Conservation (phyloP, 2,888 invertebrate genomes). For the Urechis unicinctus region DNA sequence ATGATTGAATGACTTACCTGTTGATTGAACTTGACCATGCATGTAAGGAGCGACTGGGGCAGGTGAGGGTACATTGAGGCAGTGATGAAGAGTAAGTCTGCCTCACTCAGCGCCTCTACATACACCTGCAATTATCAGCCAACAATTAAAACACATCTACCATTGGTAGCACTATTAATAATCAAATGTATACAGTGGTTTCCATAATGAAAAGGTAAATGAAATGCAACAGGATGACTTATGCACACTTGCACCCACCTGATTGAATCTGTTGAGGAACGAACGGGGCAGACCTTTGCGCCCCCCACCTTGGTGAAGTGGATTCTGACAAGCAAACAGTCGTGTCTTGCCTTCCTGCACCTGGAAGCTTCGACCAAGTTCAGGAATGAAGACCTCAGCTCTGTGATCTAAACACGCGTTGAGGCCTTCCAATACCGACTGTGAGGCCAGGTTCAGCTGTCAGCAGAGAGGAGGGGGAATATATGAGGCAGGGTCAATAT, state of each 20-base stretch:
- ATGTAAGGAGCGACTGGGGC: constrained; percentile 58
- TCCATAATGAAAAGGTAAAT: background rate
- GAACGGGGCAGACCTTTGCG: constrained; percentile 92
- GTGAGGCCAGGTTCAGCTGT: constrained; percentile 88
- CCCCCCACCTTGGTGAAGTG: constrained; percentile 89
- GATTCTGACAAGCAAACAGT: constrained; percentile 97
- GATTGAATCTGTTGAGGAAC: constrained; percentile 94
- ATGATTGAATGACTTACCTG: too few species aligned
- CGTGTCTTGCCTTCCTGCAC: constrained; percentile 68
- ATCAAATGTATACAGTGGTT: too few species aligned
- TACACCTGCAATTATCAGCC: constrained; percentile 58
- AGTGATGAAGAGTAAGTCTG: constrained; percentile 64
- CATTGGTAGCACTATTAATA: too few species aligned
- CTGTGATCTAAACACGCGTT: constrained; percentile 98
- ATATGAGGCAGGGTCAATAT: too few species aligned
- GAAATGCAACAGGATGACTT: background rate
- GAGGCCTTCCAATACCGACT: constrained; percentile 94
- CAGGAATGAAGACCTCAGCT: constrained; percentile 91
- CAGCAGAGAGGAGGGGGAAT: background rate
- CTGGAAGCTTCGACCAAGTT: constrained; percentile 78
- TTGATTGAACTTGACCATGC: constrained; percentile 75
- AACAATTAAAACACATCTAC: too few species aligned
- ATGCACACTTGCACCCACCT: constrained; percentile 55
- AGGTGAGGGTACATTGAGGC: constrained; percentile 62
- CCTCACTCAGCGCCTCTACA: constrained; percentile 58